Conservation (phyloP, 2,797 vertebrate genomes). For the Malurus leucopterus region DNA sequence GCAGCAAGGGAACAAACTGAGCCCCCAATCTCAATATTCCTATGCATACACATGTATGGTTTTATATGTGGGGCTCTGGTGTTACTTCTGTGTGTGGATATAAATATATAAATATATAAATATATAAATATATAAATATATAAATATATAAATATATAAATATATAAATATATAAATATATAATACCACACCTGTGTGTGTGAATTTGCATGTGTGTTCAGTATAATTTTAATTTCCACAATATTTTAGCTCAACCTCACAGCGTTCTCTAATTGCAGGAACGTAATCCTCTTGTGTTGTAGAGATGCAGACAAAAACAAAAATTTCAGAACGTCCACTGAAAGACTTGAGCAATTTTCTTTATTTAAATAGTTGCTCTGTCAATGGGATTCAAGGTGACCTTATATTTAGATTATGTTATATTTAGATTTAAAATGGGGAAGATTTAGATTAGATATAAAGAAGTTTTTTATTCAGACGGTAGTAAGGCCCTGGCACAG, state of each 20-base stretch:
- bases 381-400: neutral
- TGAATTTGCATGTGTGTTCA: neutral
- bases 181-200: neutral
- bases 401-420: neutral
- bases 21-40: neutral
- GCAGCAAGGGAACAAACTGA: neutral
- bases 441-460: neutral
- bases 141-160: no score
- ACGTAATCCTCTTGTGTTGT: neutral
- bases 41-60: accelerated
- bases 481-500: neutral
- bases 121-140: neutral
- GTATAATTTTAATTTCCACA: neutral
- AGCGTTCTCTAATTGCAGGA: neutral
- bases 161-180: neutral
- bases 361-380: neutral
- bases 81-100: neutral
- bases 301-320: neutral
- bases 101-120: neutral
- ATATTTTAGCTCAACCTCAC: neutral
- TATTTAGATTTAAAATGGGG: neutral
- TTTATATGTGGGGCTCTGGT: neutral
- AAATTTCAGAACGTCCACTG: neutral
- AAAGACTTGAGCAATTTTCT: neutral
- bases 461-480: neutral